A percentile compares a stretch with the other conserved stretches of the same genome.
These are phyloP conservation scores for Pontoporia blainvillei DNA, from an alignment of 2,113 vertebrate species.

Conservation along the genomic window DNA sequence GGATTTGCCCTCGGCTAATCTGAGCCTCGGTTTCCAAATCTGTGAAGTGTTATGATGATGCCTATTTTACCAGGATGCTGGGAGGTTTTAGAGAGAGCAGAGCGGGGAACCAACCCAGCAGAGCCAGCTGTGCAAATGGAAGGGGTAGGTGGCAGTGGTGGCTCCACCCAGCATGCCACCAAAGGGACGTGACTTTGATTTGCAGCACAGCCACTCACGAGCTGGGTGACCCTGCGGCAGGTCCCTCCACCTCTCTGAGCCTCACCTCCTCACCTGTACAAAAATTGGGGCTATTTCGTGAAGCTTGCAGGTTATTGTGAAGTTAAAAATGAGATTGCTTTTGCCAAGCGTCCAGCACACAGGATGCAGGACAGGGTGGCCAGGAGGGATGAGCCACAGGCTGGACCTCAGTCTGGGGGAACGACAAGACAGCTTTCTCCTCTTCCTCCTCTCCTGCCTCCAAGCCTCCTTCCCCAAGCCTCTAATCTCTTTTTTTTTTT, in stretches of 20 bases:
- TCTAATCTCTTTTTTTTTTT: neutral
- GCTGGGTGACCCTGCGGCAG: neutral
- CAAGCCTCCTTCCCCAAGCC: fast-evolving
- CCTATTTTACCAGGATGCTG: neutral
- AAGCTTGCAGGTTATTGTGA: neutral
- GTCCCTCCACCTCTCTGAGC: neutral
- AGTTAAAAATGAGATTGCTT: neutral
- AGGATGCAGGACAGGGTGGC: neutral
- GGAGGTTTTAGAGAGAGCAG: neutral
- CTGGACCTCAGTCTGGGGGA: neutral
- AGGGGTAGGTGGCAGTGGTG: fast-evolving
- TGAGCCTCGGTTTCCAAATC: neutral
- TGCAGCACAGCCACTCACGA: neutral
- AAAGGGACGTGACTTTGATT: neutral
- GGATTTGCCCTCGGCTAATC: neutral
- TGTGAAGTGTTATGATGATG: too few species aligned
- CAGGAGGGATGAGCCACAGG: neutral
- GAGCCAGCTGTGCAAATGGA: fast-evolving
- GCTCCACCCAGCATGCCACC: neutral
- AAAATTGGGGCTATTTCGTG: neutral
- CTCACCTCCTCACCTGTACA: neutral
- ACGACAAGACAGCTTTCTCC: fast-evolving
- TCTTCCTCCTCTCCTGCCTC: neutral
- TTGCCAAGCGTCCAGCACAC: neutral
- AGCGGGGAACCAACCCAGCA: neutral